A percentile compares a stretch with the other conserved stretches of the same genome.
Evolutionary conservation across 2,113 vertebrate species (phyloP).

Genomic region (Prolemur simus): DNA sequence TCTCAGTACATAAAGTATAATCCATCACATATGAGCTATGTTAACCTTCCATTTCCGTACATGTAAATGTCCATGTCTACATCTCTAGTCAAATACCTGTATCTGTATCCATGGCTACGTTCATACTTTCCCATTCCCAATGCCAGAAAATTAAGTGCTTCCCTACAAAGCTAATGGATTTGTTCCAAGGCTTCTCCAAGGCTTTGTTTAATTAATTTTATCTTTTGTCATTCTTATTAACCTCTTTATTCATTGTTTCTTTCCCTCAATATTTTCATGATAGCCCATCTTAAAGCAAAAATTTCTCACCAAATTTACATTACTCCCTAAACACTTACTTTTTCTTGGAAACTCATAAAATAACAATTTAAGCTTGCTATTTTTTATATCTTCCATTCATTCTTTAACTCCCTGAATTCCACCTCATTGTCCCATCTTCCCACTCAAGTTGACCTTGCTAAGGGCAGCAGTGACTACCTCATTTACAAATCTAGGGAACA

Average conservation of each 20-base stretch:
- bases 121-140: background rate
- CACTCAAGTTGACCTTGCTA: background rate
- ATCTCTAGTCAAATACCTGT: background rate
- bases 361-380: background rate
- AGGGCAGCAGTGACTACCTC: background rate
- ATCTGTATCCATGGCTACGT: background rate
- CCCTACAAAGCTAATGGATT: background rate
- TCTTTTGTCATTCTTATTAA: background rate
- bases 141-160: background rate
- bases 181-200: background rate
- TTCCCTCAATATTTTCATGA: background rate
- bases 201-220: background rate
- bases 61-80: background rate
- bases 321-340: background rate
- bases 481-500: background rate
- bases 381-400: background rate
- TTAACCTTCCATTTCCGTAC: background rate
- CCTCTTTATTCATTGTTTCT: background rate
- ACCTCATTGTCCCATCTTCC: background rate
- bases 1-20: background rate
- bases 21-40: background rate
- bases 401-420: background rate
- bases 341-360: constrained; percentile 27
- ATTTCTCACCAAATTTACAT: background rate
- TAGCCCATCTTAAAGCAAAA: background rate